Base-by-base conservation (phyloP, 2,113 vertebrate species). In the Crotophaga sulcirostris region DNA sequence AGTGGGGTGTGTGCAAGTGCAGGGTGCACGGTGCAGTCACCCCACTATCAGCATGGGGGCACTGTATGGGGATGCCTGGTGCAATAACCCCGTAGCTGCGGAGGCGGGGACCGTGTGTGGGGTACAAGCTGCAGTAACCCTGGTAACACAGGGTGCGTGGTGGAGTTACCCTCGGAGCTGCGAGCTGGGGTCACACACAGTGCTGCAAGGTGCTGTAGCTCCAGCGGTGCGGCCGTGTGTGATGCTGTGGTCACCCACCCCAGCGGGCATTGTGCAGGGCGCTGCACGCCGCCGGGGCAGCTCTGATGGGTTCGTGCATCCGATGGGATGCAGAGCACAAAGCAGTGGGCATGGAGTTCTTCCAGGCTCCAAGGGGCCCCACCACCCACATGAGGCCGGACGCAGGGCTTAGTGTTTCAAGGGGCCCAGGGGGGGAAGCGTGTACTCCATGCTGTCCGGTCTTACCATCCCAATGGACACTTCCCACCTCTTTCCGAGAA, bases 211-310 rank as follows among this genome's bases (percentile, higher is more conserved):
- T 16, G 49, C 38, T 8, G 3, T 20, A 16, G 28, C 33, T 16
- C 34, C 7, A 5, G 33, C 5, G 14, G 36, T 60, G 55, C 44
- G 21, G 40, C 67, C 64, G 6, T 4, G 66, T 31, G 17, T 21
- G 34, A 1, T 54, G n/a, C 55, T 74, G 42, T 15, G 33, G 59
- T 24, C 69, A 12, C 36, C 28, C 82, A 14, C 29, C 26, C 17
- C 47, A 0, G 3, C 6, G 13, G 54, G 63, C 25, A 3, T n/a
- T 3, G 36, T 28, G 28, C 55, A 2, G 14, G 19, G 34, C 2
- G 42, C 51, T 58, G 52, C 34, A 5, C 40, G 13, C 40, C 40
- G 13, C 40, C 40, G 13, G 40, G 40, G 40, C 40, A 42, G 40
- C 40, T 42, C n/a, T n/a, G 7, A 47, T 47, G 47, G 47, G 47